Evolutionary conservation across 1,140 invertebrate genomes (phyloP), one percentile per base, ranked within the genome.

Genomic region (Ctenoplectra terminalis): DNA sequence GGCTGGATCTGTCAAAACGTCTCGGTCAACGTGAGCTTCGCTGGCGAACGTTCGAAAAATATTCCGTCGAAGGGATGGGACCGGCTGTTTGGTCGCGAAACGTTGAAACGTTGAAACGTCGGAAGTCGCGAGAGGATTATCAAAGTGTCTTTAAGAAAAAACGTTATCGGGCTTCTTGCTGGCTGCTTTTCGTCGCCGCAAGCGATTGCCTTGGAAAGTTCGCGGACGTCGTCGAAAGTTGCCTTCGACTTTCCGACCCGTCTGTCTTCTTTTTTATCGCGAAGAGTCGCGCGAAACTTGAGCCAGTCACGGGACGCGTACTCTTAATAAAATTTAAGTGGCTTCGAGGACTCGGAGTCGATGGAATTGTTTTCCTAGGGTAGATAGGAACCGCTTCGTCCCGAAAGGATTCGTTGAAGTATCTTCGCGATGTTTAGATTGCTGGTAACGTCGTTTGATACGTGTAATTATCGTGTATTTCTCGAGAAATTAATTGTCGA

Each of bases 301-400:
- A 20, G 17, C 23, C 13, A n/a, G 29, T 46, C 52, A 56, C 54
- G 26, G 9, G n/a, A 9, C 20, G 8, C 26, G 40, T 11, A 40
- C 56, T 61, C 37, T 74, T 74, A 74, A 74, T 74, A 74, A 74
- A 74, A 74, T 74, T 48, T 34, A 31, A 46, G 29, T 29, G 40
- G 5, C 71, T 46, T 74, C 29, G 29, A 9, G 15, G 20, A 40
- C 37, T 13, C 26, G 3, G 11, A 40, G 13, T 40, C 37, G 1
- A 20, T 46, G 15, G 8, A 46, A 67, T 67, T 67, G 64, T 67
- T 67, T 67, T 46, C 9, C 13, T 1, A 13, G 5, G n/a, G 17
- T 0, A 31, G 9, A 23, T n/a, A 15, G 5, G 23, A 23, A 7
- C 23, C 34, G 29, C 31, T 37, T 13, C n/a, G 6, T 34, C 3